Evolutionary conservation across 2,797 vertebrate species (phyloP).

Genomic region (Enoplosus armatus): DNA sequence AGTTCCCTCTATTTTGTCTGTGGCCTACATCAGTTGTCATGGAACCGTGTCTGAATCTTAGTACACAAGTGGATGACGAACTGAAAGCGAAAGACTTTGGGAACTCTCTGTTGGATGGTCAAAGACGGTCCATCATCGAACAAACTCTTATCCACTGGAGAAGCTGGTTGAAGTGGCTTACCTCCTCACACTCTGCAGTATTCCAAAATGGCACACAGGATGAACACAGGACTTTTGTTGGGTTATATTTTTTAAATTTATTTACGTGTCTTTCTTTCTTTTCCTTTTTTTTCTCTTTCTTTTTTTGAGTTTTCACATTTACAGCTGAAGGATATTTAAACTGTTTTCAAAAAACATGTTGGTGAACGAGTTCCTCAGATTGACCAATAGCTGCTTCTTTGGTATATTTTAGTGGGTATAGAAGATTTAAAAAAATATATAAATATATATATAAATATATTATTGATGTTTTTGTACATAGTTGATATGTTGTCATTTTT

Average conservation of each 20-base stretch:
- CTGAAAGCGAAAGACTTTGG: conserved; percentile 57
- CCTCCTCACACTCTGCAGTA: conserved; percentile 82
- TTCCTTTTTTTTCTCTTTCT: conserved; percentile 1
- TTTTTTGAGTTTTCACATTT: conserved; percentile 79
- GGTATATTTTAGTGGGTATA: conserved; percentile 86
- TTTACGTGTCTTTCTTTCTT: conserved; percentile 66
- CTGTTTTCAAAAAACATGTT: conserved; percentile 78
- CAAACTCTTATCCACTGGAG: conserved; percentile 80
- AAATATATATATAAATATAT: conserved; percentile 84
- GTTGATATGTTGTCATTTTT: conserved; percentile 85
- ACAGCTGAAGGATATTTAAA: conserved; percentile 89
- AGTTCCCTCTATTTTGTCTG: conserved; percentile 80
- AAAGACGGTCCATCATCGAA: conserved; percentile 69
- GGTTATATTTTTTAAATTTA: conserved; percentile 78
- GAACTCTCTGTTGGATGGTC: conserved; percentile 64
- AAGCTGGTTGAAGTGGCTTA: conserved; percentile 79
- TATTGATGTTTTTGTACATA: conserved; percentile 87
- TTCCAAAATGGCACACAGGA: conserved; percentile 83
- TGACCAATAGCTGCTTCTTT: conserved; percentile 97
- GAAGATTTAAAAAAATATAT: conserved; percentile 71
- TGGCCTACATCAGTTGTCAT: conserved; percentile 73
- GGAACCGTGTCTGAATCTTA: conserved; percentile 64
- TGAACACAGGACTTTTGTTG: conserved; percentile 70
- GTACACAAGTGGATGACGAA: conserved; percentile 52
- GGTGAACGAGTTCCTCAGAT: conserved; percentile 88